A percentile compares a stretch with the other conserved stretches of the same genome.
These are phyloP conservation scores for Amphilophus citrinellus DNA, from an alignment of 2,113 vertebrate genomes.

Conservation along the genomic window DNA sequence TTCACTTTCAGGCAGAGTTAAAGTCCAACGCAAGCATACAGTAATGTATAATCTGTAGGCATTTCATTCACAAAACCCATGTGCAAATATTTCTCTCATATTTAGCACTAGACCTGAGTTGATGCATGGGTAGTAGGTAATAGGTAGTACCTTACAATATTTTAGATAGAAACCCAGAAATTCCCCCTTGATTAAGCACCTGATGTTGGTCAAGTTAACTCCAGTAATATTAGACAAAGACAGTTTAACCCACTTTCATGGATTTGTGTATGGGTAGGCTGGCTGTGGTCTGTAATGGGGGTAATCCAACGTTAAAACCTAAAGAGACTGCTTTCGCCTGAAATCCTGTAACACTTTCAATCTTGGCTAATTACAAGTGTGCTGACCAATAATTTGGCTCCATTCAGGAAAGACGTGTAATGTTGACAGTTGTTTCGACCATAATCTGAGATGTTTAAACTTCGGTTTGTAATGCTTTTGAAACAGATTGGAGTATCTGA, in stretches of 20 bases:
- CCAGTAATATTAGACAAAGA: not conserved
- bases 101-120: not conserved
- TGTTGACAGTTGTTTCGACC: not conserved
- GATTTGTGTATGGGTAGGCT: slow-evolving; percentile 24
- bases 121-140: not conserved
- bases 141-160: not conserved
- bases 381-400: not conserved
- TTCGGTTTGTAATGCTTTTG: not conserved
- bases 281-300: slow-evolving; percentile 37
- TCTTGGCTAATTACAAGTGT: slow-evolving; percentile 23
- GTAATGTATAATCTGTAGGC: not conserved
- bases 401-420: not conserved
- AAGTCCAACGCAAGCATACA: slow-evolving; percentile 5
- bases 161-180: not conserved
- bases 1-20: slow-evolving; percentile 36
- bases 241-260: slow-evolving; percentile 57
- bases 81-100: slow-evolving; percentile 3
- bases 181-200: too few species aligned
- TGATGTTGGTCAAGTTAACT: not conserved
- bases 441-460: not conserved
- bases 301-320: slow-evolving; percentile 50
- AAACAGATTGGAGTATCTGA: not conserved
- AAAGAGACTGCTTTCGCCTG: not conserved
- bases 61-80: slow-evolving; percentile 7
- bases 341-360: slow-evolving; percentile 41